phyloP scores from a whole-genome alignment of 1,140 invertebrate species.

The Portunus trituberculatus region DNA sequence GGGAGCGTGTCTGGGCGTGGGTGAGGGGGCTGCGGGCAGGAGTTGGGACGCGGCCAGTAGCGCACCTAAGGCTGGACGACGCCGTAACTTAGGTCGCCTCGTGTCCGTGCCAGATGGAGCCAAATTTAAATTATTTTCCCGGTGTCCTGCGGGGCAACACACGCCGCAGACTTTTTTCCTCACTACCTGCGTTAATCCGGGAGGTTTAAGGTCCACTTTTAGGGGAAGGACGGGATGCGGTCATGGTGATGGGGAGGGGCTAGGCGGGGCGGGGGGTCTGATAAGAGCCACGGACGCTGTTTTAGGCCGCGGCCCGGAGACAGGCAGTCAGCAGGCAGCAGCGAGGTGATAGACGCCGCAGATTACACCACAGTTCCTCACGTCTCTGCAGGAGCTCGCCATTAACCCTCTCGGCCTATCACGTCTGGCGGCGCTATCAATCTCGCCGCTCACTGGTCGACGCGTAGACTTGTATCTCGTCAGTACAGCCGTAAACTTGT shows the following conservation, averaged over 20 bases:
- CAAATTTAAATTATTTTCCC: constrained; percentile 53
- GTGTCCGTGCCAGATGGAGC: constrained; percentile 49
- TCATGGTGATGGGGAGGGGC: neutral
- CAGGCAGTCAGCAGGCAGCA: neutral
- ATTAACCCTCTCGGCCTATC: constrained; percentile 8
- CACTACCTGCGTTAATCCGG: neutral
- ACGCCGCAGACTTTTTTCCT: neutral
- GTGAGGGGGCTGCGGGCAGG: neutral
- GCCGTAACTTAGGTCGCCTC: constrained; percentile 35
- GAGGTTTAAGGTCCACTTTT: neutral
- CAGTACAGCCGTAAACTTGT: neutral
- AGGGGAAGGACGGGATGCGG: neutral
- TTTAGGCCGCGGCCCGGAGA: neutral
- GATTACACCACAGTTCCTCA: neutral
- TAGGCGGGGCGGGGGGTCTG: neutral
- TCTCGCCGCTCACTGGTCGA: neutral
- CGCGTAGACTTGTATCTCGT: neutral
- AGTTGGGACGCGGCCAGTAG: constrained; percentile 31
- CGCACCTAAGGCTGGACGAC: constrained; percentile 5
- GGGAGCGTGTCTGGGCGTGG: neutral
- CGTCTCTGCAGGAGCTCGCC: neutral
- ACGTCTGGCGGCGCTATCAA: neutral
- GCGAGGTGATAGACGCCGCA: neutral
- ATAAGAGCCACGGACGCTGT: neutral
- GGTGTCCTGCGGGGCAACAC: neutral